Conservation (phyloP, 1,140 invertebrate species). For the Penaeus vannamei region DNA sequence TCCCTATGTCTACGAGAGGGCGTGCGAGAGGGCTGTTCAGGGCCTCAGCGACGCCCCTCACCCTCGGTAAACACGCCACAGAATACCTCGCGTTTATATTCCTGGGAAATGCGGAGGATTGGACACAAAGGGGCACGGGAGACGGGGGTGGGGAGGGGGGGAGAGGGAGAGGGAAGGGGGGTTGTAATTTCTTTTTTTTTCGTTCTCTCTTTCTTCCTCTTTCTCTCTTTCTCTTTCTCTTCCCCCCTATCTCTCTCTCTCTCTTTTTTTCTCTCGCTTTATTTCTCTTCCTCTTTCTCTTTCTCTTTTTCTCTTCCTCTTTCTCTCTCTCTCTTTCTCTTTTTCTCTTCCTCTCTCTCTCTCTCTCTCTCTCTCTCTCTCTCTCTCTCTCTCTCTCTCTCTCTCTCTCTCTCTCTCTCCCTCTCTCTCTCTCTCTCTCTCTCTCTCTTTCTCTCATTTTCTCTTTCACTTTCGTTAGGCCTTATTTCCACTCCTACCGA, state of each 20-base stretch:
- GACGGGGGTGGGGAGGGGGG: too few species aligned
- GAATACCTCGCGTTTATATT: too few species aligned
- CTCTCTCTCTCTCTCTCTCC: conserved; percentile 1
- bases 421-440: conserved; percentile 11
- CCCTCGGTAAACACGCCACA: too few species aligned
- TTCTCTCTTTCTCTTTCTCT: background rate
- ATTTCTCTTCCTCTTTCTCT: background rate
- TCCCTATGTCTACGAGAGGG: too few species aligned
- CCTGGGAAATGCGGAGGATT: too few species aligned
- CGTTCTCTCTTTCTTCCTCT: background rate
- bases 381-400: conserved; percentile 28
- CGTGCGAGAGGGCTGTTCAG: too few species aligned
- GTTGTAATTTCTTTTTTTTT: background rate
- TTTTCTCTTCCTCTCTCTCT: conserved; percentile 14
- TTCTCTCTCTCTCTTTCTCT: conserved; percentile 14
- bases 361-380: conserved; percentile 35
- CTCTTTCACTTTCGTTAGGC: background rate
- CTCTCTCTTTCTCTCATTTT: background rate
- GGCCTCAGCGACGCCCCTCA: too few species aligned
- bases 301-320: conserved; percentile 36
- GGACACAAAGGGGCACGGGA: too few species aligned
- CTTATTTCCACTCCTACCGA: too few species aligned
- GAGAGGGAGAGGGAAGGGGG: too few species aligned
- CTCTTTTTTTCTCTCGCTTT: background rate
- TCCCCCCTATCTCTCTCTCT: background rate